Base-by-base conservation (phyloP, 2,888 invertebrate species). In the Lasioglossum vierecki region DNA sequence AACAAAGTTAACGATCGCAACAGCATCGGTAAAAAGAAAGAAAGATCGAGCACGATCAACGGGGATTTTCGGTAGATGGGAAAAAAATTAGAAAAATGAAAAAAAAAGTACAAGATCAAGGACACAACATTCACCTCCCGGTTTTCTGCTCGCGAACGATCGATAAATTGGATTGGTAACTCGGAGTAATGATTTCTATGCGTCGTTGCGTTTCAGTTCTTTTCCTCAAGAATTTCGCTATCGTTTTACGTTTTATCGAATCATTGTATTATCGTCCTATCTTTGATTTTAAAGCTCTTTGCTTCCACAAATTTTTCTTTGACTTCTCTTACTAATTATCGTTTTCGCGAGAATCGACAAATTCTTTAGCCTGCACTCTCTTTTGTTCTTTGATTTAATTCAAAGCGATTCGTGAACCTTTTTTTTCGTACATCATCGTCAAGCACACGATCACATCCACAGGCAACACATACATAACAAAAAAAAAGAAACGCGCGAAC, bases 191-290 rank as follows among this genome's bases (percentile, higher is more conserved):
- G 81, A 79, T 88, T 87, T 80, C 75, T 15, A 79, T 80, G 79
- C 84, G 87, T 85, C 81, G 79, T 87, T 86, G 87, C 86, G 83
- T 78, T 90, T 85, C 83, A 78, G 57, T 84, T 73, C 70, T 71
- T 85, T 82, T 75, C 78, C 76, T 83, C 80, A 8, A 70, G 72
- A 39, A 63, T 73, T 63, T 76, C 79, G 60, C 3, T 63, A 53
- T 79, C 79, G 57, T 87, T 87, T 49, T 39, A 71, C 53, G 84
- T 84, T 84, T 84, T 71, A 75, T 78, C 71, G 70, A n/a, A 74
- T 83, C 63, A 75, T 75, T 71, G 70, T 41, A 84, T 84, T 84
- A 49, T 46, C 15, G 26, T 80, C 82, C 9, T 4, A 6, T 5
- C 4, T 39, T 35, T 39, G 3, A 22, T 83, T 82, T 74, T 44